Conservation (phyloP, 1,140 invertebrate species). For the Drosophila biarmipes region DNA sequence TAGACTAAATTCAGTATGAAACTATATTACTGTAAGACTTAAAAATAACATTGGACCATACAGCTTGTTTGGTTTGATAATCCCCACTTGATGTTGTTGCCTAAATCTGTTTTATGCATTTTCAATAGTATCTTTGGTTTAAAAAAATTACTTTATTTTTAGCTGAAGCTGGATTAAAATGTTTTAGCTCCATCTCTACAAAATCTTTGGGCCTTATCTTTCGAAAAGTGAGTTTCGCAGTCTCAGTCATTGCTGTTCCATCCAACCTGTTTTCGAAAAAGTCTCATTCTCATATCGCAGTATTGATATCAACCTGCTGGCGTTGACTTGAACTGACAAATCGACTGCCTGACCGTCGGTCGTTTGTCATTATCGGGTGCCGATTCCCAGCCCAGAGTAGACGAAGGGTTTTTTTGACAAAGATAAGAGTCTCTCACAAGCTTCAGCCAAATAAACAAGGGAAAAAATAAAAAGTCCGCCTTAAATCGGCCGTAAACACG, state of each 20-base stretch:
- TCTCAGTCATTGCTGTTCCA: not conserved
- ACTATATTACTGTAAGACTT: too few relatives aligned
- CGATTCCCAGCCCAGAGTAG: conserved; percentile 7
- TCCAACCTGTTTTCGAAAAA: conserved; percentile 6
- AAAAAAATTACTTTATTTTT: too few relatives aligned
- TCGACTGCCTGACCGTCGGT: conserved; percentile 29
- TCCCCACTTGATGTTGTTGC: too few relatives aligned
- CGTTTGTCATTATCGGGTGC: conserved; percentile 44
- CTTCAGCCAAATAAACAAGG: conserved; percentile 13
- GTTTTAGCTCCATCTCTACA: too few relatives aligned
- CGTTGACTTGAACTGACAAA: conserved; percentile 48
- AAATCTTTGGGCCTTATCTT: not conserved
- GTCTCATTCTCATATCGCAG: conserved; percentile 25
- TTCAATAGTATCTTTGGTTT: too few relatives aligned
- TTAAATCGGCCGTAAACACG: conserved; percentile 48
- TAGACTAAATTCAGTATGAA: too few relatives aligned
- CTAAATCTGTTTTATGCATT: too few relatives aligned
- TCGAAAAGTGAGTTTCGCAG: not conserved
- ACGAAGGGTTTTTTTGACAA: not conserved
- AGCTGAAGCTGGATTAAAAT: too few relatives aligned
- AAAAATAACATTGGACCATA: too few relatives aligned
- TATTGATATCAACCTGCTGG: conserved; percentile 28
- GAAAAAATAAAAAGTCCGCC: conserved; percentile 15
- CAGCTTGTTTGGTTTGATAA: too few relatives aligned
- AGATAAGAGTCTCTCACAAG: conserved; percentile 22